Evolutionary conservation across 2,113 vertebrate species (phyloP).

Genomic region (Hemichromis elongatus): DNA sequence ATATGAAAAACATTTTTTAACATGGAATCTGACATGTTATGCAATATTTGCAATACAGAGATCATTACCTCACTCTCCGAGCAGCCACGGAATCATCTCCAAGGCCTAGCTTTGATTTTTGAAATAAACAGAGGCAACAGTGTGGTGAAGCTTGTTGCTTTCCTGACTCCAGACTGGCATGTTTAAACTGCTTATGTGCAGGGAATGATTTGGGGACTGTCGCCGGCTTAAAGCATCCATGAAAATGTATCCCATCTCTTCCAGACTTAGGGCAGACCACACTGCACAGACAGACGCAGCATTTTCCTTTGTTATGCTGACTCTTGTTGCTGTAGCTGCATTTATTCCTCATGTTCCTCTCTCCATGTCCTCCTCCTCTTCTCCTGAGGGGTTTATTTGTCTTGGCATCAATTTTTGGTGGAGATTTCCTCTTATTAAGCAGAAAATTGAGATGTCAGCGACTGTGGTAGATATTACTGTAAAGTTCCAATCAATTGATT

Average conservation of each 20-base stretch:
- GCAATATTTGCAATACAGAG: conserved; percentile 1
- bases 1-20: neutral
- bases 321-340: conserved; percentile 35
- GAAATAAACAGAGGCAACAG: conserved; percentile 49
- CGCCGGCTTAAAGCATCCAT: conserved; percentile 15
- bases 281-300: conserved; percentile 19
- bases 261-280: conserved; percentile 37
- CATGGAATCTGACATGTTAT: neutral
- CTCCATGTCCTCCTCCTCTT: neutral
- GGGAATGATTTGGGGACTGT: conserved; percentile 39
- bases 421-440: conserved; percentile 36
- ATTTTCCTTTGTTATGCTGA: conserved; percentile 50
- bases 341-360: conserved; percentile 19
- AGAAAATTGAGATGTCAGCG: conserved; percentile 7
- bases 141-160: conserved; percentile 16
- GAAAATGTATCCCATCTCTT: conserved; percentile 21
- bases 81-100: neutral
- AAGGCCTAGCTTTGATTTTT: conserved; percentile 11
- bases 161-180: conserved; percentile 21
- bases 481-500: conserved; percentile 25
- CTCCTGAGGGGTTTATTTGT: conserved; percentile 29
- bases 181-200: conserved; percentile 25
- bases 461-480: neutral
- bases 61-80: conserved; percentile 8
- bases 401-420: conserved; percentile 26